A percentile compares a stretch with the other conserved stretches of the same genome.
phyloP scores from a whole-genome alignment of 2,888 invertebrate species.

The Flexamia atlantica region DNA sequence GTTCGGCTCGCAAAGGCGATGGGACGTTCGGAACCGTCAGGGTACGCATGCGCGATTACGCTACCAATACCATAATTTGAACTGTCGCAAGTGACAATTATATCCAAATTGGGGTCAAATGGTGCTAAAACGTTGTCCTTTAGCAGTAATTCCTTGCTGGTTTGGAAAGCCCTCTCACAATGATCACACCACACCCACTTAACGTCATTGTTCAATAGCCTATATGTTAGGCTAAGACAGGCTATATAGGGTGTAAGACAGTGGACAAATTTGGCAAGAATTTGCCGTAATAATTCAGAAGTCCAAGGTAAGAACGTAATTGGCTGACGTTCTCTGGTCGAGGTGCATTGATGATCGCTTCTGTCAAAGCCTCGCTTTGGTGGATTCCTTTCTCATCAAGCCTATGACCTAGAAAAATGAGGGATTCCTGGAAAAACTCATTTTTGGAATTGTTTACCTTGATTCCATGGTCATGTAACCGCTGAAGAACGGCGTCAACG shows the following conservation, averaged over 20 bases:
- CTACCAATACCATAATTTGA: too few relatives aligned
- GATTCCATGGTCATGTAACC: constrained; percentile 63
- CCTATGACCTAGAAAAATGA: constrained; percentile 61
- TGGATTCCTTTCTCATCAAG: constrained; percentile 39
- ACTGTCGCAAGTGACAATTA: too few relatives aligned
- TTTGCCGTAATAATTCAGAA: constrained; percentile 26
- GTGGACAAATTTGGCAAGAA: constrained; percentile 17
- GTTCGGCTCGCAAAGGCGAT: too few relatives aligned
- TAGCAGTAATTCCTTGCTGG: too few relatives aligned
- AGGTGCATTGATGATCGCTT: constrained; percentile 1
- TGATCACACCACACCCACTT: constrained; percentile 16
- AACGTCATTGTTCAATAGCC: constrained; percentile 2
- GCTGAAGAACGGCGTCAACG: constrained; percentile 65
- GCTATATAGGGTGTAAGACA: constrained; percentile 3
- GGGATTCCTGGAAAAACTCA: constrained; percentile 29
- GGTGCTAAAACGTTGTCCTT: too few relatives aligned
- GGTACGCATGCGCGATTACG: too few relatives aligned
- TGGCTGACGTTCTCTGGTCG: background rate
- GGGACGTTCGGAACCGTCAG: too few relatives aligned
- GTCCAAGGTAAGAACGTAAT: background rate
- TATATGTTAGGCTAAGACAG: too few relatives aligned
- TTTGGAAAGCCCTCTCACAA: constrained; percentile 16
- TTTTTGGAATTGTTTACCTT: constrained; percentile 61
- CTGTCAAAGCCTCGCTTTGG: constrained; percentile 1
- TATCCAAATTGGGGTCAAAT: too few relatives aligned